Evolutionary conservation across 2,797 vertebrate species (phyloP).

Genomic region (Neosilurus hyrtlii): DNA sequence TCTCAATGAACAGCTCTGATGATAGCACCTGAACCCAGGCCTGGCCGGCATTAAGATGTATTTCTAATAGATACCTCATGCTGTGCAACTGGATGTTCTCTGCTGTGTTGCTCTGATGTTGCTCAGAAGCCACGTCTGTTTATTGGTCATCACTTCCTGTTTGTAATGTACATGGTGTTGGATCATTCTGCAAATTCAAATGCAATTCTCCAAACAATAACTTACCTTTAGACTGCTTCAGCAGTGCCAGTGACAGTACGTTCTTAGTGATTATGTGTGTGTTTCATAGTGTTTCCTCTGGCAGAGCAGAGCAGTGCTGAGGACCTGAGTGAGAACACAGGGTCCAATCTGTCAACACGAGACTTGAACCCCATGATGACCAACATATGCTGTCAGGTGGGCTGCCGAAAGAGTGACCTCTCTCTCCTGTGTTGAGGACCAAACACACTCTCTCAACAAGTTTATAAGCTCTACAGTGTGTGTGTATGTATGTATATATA

Average conservation of each 20-base stretch:
- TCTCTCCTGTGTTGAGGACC: constrained; percentile 71
- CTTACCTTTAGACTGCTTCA: background rate
- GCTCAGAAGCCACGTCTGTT: background rate
- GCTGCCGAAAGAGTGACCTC: constrained; percentile 78
- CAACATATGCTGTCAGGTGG: constrained; percentile 72
- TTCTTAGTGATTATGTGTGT: constrained; percentile 6
- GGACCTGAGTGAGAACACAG: constrained; percentile 43
- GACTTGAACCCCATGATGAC: constrained; percentile 71
- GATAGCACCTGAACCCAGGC: constrained; percentile 27
- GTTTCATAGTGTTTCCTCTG: constrained; percentile 54
- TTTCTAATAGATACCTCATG: constrained; percentile 33
- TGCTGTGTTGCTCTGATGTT: constrained; percentile 10
- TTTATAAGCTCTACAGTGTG: background rate
- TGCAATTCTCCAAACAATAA: background rate
- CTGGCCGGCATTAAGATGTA: constrained; percentile 34
- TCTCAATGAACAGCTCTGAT: constrained; percentile 12
- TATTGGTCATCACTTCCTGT: background rate
- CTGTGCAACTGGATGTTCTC: constrained; percentile 29
- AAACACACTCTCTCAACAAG: background rate
- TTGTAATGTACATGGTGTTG: background rate
- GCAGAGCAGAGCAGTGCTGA: constrained; percentile 65
- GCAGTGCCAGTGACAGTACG: background rate
- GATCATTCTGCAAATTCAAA: background rate
- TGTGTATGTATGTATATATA: background rate
- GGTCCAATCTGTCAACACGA: constrained; percentile 58